These are phyloP conservation scores for Gymnobelideus leadbeateri DNA, from an alignment of 2,113 vertebrate genomes.

Conservation along the genomic window DNA sequence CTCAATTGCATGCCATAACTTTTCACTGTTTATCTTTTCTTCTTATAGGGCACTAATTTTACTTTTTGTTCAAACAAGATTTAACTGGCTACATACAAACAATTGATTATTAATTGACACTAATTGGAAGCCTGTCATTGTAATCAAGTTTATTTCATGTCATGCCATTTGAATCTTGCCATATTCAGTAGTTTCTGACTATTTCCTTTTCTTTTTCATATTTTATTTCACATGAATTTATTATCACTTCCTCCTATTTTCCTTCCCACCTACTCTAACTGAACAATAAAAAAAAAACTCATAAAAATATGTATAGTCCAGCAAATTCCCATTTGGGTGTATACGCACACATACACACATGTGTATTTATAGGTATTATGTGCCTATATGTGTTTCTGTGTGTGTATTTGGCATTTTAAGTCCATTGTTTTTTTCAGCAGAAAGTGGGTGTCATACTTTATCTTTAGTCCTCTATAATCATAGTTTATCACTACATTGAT, in stretches of 20 bases:
- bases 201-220: too few relatives aligned
- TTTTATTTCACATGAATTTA: too few relatives aligned
- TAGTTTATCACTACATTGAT: background rate
- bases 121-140: background rate
- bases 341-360: too few relatives aligned
- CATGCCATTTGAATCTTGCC: background rate
- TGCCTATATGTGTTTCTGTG: background rate
- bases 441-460: background rate
- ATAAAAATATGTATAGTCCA: background rate
- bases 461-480: background rate
- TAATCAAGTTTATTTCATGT: background rate
- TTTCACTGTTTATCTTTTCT: background rate
- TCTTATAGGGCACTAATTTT: background rate
- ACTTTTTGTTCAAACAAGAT: background rate
- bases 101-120: background rate
- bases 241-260: too few relatives aligned
- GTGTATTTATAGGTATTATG: too few relatives aligned
- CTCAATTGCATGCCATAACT: background rate
- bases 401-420: background rate
- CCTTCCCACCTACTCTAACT: too few relatives aligned
- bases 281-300: background rate
- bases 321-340: background rate
- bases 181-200: background rate
- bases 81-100: too few relatives aligned
- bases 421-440: background rate